phyloP scores from a whole-genome alignment of 2,888 invertebrate genomes.

The Archips crataeganus region DNA sequence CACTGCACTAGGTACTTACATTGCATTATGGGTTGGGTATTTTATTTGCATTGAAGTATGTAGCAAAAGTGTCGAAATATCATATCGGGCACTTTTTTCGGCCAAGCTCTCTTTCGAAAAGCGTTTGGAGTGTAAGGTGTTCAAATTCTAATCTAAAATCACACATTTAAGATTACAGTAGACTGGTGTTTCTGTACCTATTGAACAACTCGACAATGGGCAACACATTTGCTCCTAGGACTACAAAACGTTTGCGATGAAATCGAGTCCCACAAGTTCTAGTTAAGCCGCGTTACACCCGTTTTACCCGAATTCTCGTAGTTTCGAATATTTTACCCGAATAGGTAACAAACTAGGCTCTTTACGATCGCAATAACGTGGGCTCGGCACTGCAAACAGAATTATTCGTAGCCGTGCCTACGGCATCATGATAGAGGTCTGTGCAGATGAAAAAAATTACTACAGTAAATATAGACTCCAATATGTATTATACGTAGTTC shows the following conservation, averaged over 20 bases:
- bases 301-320: slow-evolving; percentile 4
- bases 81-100: too few relatives aligned
- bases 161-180: background rate
- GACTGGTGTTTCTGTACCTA: background rate
- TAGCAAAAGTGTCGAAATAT: too few relatives aligned
- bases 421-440: background rate
- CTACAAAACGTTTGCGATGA: background rate
- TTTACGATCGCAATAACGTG: slow-evolving; percentile 32
- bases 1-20: too few relatives aligned
- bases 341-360: slow-evolving; percentile 25
- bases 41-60: too few relatives aligned
- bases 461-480: too few relatives aligned
- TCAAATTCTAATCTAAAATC: too few relatives aligned
- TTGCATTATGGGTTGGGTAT: too few relatives aligned
- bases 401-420: slow-evolving; percentile 18
- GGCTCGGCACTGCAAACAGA: slow-evolving; percentile 20
- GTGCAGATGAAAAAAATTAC: background rate
- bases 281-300: slow-evolving; percentile 3
- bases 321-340: slow-evolving; percentile 22
- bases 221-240: background rate
- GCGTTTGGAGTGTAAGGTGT: too few relatives aligned
- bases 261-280: slow-evolving; percentile 11
- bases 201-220: background rate
- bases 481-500: too few relatives aligned
- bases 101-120: too few relatives aligned